Evolutionary conservation across 2,113 vertebrate genomes (phyloP), one percentile per base, ranked within the genome.

Genomic region (Indicator indicator): DNA sequence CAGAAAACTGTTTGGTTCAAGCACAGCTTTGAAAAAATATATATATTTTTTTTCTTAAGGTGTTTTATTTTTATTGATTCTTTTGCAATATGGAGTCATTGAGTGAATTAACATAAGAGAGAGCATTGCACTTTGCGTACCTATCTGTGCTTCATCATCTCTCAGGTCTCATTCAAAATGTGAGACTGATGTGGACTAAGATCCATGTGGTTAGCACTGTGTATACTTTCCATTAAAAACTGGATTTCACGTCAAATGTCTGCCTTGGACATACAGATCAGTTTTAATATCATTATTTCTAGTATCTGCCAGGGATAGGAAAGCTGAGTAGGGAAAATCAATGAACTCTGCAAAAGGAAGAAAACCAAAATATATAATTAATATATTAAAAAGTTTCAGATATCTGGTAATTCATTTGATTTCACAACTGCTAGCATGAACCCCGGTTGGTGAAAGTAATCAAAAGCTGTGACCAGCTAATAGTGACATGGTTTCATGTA

Each of bases 281-380:
- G 83, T 95, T 93, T 93, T 95, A 96, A 95, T 87, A 81, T 62
- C 32, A 46, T 93, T 94, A 90, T 85, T 95, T 92, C 70, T 86
- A 83, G 40, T 19, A 64, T 88, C 79, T 93, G 42, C n/a, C 27
- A 83, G 68, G 21, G 46, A 88, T 67, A 74, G 89, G 72, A 89
- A 82, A 90, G 75, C 59, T 0, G 0, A 67, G 33, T 33, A 70
- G 16, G 62, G 9, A 76, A 94, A 85, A 95, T 91, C 84, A 89
- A 93, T 95, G 69, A 70, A 80, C 3, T 15, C 33, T 60, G 75
- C 44, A 92, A 84, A 85, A 93, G 54, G 15, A 89, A 76, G 21
- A 92, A 80, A 44, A 90, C 87, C 2, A 89, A 89, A 77, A 80
- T 20, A 84, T 58, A 30, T 70, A 85, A 83, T 71, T 92, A 86